Evolutionary conservation across 2,113 vertebrate species (phyloP).

Genomic region (Muscicapa adusta): DNA sequence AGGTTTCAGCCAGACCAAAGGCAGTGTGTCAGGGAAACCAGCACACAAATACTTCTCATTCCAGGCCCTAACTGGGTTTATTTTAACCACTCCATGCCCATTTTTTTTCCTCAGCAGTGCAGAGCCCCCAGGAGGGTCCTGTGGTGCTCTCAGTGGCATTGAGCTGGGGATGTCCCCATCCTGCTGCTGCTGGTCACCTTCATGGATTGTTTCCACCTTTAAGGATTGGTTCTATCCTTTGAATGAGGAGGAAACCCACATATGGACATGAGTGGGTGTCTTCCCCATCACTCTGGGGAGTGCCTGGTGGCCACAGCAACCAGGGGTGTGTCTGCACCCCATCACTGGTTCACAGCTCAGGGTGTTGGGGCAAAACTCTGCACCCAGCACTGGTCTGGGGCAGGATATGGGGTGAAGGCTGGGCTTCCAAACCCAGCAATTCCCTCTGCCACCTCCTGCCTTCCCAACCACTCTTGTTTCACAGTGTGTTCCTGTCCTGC

Average conservation of each 20-base stretch:
- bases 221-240: background rate
- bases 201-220: background rate
- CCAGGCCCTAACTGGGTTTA: background rate
- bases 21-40: constrained; percentile 13
- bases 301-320: background rate
- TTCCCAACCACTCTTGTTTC: background rate
- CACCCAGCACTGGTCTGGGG: background rate
- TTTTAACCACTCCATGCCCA: background rate
- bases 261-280: fast-evolving
- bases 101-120: background rate
- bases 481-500: background rate
- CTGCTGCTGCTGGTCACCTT: background rate
- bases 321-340: background rate
- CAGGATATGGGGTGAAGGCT: fast-evolving
- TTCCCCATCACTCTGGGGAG: background rate
- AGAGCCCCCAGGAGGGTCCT: fast-evolving
- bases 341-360: background rate
- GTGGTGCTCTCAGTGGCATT: fast-evolving
- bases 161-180: background rate
- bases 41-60: constrained; percentile 9
- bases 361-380: background rate
- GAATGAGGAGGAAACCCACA: background rate
- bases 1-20: background rate
- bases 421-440: background rate
- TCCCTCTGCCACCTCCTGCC: background rate